A percentile compares a stretch with the other conserved stretches of the same genome.
Conservation (phyloP, 2,888 invertebrate genomes). For the Erpobdella octoculata region DNA sequence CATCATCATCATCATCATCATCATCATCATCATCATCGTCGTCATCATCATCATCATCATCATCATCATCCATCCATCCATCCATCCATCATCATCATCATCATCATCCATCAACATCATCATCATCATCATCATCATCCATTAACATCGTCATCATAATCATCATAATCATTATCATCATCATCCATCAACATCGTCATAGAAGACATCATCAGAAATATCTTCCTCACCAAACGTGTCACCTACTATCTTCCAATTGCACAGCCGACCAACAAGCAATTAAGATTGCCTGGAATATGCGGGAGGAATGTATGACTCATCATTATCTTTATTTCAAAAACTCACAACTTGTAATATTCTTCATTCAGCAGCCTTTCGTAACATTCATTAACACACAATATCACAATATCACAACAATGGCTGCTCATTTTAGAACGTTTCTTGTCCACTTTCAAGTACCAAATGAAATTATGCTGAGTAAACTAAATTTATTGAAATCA, state of each 20-base stretch:
- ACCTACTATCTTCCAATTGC: not conserved
- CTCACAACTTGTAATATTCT: too few species aligned
- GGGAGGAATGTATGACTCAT: too few species aligned
- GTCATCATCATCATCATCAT: not conserved
- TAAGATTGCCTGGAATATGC: not conserved
- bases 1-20: not conserved
- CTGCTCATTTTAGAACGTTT: too few species aligned
- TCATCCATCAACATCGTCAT: not conserved
- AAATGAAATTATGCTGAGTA: too few species aligned
- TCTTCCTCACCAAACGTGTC: constrained; percentile 6
- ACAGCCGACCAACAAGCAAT: constrained; percentile 1
- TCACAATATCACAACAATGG: too few species aligned
- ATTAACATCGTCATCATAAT: not conserved
- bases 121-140: not conserved
- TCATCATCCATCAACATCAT: not conserved
- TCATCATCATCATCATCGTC: not conserved
- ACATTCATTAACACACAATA: too few species aligned
- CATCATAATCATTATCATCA: not conserved
- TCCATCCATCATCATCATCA: not conserved
- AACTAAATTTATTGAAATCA: too few species aligned
- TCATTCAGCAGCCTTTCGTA: too few species aligned
- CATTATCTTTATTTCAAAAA: too few species aligned
- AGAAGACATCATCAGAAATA: not conserved
- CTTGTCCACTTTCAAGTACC: too few species aligned
- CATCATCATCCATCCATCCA: too few species aligned